Conservation (phyloP, 1,140 invertebrate species). For the Leptopilina clavipes region DNA sequence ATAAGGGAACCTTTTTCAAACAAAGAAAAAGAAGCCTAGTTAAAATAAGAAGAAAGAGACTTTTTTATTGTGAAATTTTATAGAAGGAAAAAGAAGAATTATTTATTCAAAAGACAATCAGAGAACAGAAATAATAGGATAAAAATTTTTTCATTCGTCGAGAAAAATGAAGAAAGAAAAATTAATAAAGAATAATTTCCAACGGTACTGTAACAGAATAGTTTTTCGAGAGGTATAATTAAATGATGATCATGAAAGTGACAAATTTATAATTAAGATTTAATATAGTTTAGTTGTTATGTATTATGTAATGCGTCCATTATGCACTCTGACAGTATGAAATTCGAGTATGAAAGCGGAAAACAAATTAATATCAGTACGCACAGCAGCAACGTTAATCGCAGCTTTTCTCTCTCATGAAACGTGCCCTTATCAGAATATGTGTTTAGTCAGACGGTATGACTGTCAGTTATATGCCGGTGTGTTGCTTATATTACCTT, state of each 20-base stretch:
- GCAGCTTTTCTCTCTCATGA: constrained; percentile 13
- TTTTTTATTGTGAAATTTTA: too few species aligned
- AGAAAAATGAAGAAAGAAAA: too few species aligned
- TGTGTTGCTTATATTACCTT: constrained; percentile 28
- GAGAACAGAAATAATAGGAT: too few species aligned
- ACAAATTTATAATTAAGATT: not conserved
- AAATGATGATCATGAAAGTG: not conserved
- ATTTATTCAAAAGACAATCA: too few species aligned
- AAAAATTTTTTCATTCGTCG: too few species aligned
- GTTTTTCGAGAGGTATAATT: not conserved
- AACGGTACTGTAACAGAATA: too few species aligned
- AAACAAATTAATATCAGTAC: constrained; percentile 15
- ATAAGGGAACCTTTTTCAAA: too few species aligned
- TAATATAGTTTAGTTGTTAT: not conserved
- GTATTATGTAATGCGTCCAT: not conserved
- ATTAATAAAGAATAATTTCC: too few species aligned
- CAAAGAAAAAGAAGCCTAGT: too few species aligned
- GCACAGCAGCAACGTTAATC: constrained; percentile 17
- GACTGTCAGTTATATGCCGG: constrained; percentile 22
- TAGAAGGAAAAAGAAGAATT: too few species aligned
- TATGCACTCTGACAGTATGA: not conserved
- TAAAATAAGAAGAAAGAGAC: too few species aligned
- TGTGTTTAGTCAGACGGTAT: constrained; percentile 34
- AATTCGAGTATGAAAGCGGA: not conserved
- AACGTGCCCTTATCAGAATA: constrained; percentile 18